Base-by-base conservation (phyloP, 2,888 invertebrate genomes). In the Diabrotica balteata region DNA sequence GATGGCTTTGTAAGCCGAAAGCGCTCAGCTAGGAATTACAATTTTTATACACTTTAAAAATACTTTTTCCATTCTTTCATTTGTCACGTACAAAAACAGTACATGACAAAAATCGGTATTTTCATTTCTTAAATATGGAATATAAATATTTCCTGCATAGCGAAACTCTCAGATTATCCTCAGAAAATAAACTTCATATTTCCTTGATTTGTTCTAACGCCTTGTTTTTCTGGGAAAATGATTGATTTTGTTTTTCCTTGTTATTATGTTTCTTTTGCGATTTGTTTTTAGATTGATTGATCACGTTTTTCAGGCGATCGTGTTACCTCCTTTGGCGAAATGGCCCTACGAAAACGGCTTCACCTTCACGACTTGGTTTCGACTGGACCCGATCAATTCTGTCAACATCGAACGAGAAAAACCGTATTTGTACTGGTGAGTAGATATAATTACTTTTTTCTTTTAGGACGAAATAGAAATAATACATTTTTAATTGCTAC, bases 341-440 rank as follows among this genome's bases (percentile, higher is more conserved):
- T 99, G 98, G 98, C 99, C 99, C 49, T 95, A 98, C 86, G 98
- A 98, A 86, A 97, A 92, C 86, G 99, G 99, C 68, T 99, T 98
- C 90, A 98, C 99, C 63, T 99, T 99, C 86, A 96, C 97, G 79
- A 98, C 98, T 78, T 99, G 99, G 99, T 96, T 99, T 85, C 91
- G 98, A 72, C 89, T 99, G 83, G 99, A 99, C 87, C 97, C 97
- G 80, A 95, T 97, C 86, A 97, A 97, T 88, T 96, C 97, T 68
- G 97, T 97, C 84, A 97, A 97, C 88, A 98, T 98, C 83, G 99
- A 99, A 87, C 89, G 97, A 79, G 98, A 99, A 86, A 97, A 97
- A 86, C 99, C 98, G 50, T 98, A 97, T 86, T 90, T 99, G 74
- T 99, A 97, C 86, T 96, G 97, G 97, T 97, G 86, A 90, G 82